Base-by-base conservation (phyloP, 2,113 vertebrate genomes). In the Marmota monax region DNA sequence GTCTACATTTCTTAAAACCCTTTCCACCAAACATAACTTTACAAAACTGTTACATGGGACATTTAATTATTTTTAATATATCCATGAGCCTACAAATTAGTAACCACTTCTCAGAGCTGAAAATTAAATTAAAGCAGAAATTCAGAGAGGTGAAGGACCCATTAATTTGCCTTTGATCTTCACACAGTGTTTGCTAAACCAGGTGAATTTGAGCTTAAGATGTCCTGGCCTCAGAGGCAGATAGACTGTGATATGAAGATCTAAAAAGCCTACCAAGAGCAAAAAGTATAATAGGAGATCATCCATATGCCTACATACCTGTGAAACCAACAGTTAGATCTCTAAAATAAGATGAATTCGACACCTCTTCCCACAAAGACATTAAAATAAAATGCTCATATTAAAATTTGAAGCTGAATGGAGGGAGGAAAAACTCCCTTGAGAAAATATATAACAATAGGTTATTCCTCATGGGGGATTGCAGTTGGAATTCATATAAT, bases 51-150 rank as follows among this genome's bases (percentile, higher is more conserved):
- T 84, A 85, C 13, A 82, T 13, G 73, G 90, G 51, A 58, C 16
- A 85, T 53, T 79, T 80, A 73, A 94, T 94, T 94, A 79, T 90
- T 92, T 94, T 67, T 69, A 94, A 72, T 87, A 7, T 92, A 80
- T 96, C 29, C 80, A 51, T 48, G 16, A 92, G n/a, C 20, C 56
- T 96, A 70, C 39, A 90, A 90, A 74, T 96, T 67, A 87, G 32
- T 92, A 90, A 53, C n/a, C 9, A 79, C 53, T 45, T 29, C 17
- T 96, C 29, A 77, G 12, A 93, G 16, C 29, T 90, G 37, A 92
- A 95, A 92, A 92, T 88, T 94, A 39, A 85, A 79, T 92, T 94
- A 88, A 96, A 84, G 29, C 39, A 89, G 16, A 88, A 96, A 84
- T 37, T 96, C 67, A 88, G 90, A 92, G 63, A 83, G 29, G 11